Conservation (phyloP, 2,888 invertebrate species). For the Agapetus fuscipes region DNA sequence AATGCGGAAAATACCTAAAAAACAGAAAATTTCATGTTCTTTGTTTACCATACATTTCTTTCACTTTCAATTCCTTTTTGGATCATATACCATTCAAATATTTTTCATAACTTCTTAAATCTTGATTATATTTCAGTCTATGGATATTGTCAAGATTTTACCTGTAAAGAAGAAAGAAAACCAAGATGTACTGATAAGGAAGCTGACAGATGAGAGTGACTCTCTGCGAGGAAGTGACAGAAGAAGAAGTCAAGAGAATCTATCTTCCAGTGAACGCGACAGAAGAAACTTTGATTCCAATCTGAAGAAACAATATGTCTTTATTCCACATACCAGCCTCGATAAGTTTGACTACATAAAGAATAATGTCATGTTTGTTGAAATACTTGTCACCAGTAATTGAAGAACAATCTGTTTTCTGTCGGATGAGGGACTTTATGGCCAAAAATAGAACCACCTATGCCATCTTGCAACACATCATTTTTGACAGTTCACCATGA, state of each 20-base stretch:
- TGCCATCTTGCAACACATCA: too few relatives aligned
- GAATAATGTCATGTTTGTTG: slow-evolving; percentile 51
- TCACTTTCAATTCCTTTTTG: too few relatives aligned
- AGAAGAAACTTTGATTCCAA: slow-evolving; percentile 27
- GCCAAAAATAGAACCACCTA: too few relatives aligned
- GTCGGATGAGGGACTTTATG: too few relatives aligned
- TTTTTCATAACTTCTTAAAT: too few relatives aligned
- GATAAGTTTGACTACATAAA: slow-evolving; percentile 51
- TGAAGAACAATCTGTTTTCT: neutral
- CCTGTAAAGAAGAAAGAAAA: slow-evolving; percentile 42
- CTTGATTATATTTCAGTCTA: slow-evolving; percentile 34
- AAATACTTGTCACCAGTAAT: slow-evolving; percentile 35
- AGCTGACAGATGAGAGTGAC: slow-evolving; percentile 26
- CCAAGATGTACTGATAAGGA: neutral
- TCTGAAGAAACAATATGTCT: slow-evolving; percentile 48
- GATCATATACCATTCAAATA: too few relatives aligned
- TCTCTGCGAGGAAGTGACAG: neutral
- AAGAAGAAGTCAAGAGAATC: slow-evolving; percentile 20
- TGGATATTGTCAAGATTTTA: slow-evolving; percentile 54
- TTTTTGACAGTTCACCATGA: too few relatives aligned
- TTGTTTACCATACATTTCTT: too few relatives aligned
- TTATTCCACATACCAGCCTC: slow-evolving; percentile 54
- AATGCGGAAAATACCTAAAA: too few relatives aligned
- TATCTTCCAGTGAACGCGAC: slow-evolving; percentile 26
- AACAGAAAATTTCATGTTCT: too few relatives aligned